Conservation (phyloP, 2,113 vertebrate species). For the Cathartes aura region DNA sequence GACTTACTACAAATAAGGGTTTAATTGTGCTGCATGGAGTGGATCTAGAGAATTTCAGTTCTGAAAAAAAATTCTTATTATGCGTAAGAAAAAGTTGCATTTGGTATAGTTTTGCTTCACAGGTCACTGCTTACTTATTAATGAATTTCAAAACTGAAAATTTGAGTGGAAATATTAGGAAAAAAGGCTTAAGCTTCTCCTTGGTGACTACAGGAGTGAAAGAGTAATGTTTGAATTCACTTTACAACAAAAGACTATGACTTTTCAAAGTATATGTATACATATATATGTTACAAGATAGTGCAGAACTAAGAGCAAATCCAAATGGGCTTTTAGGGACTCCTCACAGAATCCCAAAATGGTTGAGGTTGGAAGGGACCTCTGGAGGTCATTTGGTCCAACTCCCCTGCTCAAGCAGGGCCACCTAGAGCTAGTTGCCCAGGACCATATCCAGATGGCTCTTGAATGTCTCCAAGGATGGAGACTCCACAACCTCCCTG, state of each 20-base stretch:
- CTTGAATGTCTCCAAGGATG: not conserved
- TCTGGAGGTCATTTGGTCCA: not conserved
- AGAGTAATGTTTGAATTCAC: not conserved
- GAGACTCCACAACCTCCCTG: not conserved
- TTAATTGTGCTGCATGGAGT: not conserved
- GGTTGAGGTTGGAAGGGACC: not conserved
- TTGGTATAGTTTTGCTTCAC: not conserved
- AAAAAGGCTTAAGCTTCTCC: not conserved
- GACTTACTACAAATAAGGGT: not conserved
- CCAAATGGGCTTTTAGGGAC: not conserved
- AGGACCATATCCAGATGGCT: fast-evolving
- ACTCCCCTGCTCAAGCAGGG: not conserved
- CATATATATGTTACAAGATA: not conserved
- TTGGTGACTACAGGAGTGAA: not conserved
- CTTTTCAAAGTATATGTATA: not conserved
- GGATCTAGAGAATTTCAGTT: not conserved
- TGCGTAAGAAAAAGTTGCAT: not conserved
- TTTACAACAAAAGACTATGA: not conserved
- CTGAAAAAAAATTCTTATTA: not conserved
- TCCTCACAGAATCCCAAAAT: not conserved
- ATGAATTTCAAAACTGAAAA: not conserved
- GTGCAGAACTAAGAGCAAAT: not conserved
- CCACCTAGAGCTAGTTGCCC: not conserved
- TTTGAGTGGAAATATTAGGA: not conserved
- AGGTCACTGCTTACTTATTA: not conserved